phyloP scores from a whole-genome alignment of 2,113 vertebrate species.

The Chaetorhynchus papuensis region DNA sequence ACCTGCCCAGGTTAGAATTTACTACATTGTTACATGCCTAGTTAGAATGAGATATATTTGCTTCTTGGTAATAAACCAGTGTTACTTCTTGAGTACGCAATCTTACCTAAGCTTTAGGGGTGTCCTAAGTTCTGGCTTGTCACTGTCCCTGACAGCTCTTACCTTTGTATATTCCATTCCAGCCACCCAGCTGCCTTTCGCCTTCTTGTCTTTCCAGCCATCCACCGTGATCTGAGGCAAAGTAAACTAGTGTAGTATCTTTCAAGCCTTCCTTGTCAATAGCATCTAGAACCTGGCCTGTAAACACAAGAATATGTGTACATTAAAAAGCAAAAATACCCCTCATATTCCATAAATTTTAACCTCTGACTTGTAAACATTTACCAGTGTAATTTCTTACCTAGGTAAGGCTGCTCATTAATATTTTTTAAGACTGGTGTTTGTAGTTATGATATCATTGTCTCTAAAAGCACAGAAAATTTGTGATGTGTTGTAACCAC shows the following conservation, averaged over 20 bases:
- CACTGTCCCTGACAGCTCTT: not conserved
- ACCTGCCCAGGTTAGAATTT: not conserved
- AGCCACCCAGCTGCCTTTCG: constrained; percentile 62
- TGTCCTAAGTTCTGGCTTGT: not conserved
- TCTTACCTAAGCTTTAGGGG: not conserved
- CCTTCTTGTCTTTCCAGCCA: constrained; percentile 74
- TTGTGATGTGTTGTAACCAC: not conserved
- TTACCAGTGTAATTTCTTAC: not conserved
- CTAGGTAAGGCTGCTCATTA: not conserved
- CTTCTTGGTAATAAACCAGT: not conserved
- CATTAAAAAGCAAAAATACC: not conserved
- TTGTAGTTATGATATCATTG: not conserved
- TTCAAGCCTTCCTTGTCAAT: constrained; percentile 77
- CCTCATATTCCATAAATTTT: not conserved
- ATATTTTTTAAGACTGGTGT: not conserved
- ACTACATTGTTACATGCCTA: not conserved
- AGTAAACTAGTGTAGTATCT: constrained; percentile 82
- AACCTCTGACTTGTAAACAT: not conserved
- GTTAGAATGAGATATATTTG: not conserved
- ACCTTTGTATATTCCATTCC: constrained; percentile 87
- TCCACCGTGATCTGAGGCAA: constrained; percentile 90
- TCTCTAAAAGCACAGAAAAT: not conserved
- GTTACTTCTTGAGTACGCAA: not conserved
- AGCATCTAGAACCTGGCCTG: constrained; percentile 78
- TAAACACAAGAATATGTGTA: not conserved